Evolutionary conservation across 37 sponge, comb jelly and placozoan species (phyloP), one percentile per base, ranked within the genome.

Genomic region (Agelas oroides): DNA sequence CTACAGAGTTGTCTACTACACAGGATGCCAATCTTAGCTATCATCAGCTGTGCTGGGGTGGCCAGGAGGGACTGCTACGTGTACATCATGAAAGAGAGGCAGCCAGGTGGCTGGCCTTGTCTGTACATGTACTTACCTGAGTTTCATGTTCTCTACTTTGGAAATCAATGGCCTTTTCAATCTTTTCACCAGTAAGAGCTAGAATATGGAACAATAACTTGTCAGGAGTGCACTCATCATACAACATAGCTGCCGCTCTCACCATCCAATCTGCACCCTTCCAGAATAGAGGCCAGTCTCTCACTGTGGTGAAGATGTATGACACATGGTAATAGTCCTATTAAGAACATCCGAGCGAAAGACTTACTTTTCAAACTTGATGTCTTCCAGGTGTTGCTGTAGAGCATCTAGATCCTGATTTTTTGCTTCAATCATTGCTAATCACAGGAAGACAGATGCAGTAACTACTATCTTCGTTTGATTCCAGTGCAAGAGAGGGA

Each of bases 341-440:
- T 52, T 33, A 16, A 66, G 66, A 33, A 66, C 32, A 31, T 66
- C 28, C 30, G 13, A 27, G 27, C 13, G 25, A 33, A 31, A 23
- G 13, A 63, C 63, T 20, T 56, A 80, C 81, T 80, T 80, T 56
- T 80, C 81, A 70, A 15, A 70, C 54, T 80, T 80, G 56, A 80
- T 55, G 1, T 80, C 70, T 17, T 80, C 81, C 17, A 80, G 57
- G 36, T 39, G 68, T 0, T 35, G 69, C 59, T 55, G 58, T 8
- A 80, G 59, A 32, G 70, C 59, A 20, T 69, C 70, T 36, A 80
- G 38, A 14, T 35, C 28, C 17, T 54, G 52, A 53, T 80, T 80
- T 32, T 59, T 53, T 14, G 21, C 67, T 13, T 34, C 18, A 34
- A 80, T 46, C 8, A 8, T 46, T 3, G 46, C 46, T 46, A 46